These are phyloP conservation scores for Axea sp. DNA, from an alignment of 2,888 invertebrate genomes.

Conservation along the genomic window DNA sequence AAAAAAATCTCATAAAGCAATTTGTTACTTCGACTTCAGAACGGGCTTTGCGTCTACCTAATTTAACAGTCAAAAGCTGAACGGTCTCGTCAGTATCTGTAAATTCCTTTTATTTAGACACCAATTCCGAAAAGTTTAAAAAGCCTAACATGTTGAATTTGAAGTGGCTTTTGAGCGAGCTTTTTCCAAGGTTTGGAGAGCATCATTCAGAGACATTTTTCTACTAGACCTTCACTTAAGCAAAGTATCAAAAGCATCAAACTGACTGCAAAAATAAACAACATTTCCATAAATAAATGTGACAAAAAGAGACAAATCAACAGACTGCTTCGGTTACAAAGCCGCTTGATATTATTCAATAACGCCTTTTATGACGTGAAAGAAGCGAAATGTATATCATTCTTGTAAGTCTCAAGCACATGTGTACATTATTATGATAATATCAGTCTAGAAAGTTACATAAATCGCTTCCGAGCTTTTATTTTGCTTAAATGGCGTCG, in stretches of 20 bases:
- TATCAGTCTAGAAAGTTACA: conserved; percentile 49
- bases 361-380: conserved; percentile 32
- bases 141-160: conserved; percentile 13
- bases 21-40: too few relatives aligned
- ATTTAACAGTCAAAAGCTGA: conserved; percentile 5
- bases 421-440: conserved; percentile 47
- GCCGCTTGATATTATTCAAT: conserved; percentile 41
- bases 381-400: conserved; percentile 34
- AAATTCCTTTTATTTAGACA: conserved; percentile 4
- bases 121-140: conserved; percentile 1
- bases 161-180: conserved; percentile 5
- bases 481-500: conserved; percentile 26
- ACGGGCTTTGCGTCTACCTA: not conserved
- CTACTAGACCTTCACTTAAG: conserved; percentile 6
- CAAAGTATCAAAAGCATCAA: conserved; percentile 24
- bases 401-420: conserved; percentile 32
- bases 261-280: not conserved
- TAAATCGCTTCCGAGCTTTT: conserved; percentile 38
- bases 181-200: conserved; percentile 7
- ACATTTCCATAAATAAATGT: conserved; percentile 22
- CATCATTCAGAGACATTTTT: conserved; percentile 7
- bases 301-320: conserved; percentile 35
- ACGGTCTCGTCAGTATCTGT: not conserved
- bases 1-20: not conserved
- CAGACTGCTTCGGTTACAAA: conserved; percentile 30